Evolutionary conservation across 2,888 invertebrate species (phyloP), one percentile per base, ranked within the genome.

Genomic region (Crossocerus cetratus): DNA sequence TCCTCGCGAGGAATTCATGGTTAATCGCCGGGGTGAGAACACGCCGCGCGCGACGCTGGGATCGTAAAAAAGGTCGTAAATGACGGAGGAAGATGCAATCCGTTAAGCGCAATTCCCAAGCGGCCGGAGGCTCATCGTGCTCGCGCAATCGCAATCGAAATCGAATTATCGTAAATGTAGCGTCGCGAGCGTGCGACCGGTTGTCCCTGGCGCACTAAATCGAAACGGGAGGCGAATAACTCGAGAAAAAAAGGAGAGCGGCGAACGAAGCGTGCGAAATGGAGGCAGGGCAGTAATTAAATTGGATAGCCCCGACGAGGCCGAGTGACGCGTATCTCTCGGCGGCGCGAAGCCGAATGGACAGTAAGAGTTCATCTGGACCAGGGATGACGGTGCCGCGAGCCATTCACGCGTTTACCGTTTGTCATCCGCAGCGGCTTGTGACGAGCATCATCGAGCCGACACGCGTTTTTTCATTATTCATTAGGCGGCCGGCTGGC

Each of bases 381-480:
- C 69, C 59, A 43, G 16, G 45, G 18, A 49, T n/a, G 45, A 53
- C 11, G n/a, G n/a, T n/a, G n/a, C n/a, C n/a, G n/a, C 23, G 60
- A 67, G 62, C 67, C 68, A 72, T 68, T 71, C 71, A 55, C 68
- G 68, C 59, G 58, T 72, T 68, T 72, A 59, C 71, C 64, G 64
- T 69, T 76, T 44, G 21, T 61, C 69, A 49, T 58, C 74, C 54
- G n/a, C n/a, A 20, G 20, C 58, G 62, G 23, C 61, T 21, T 20
- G 44, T 65, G 69, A 72, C 61, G 61, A 74, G 42, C 23, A 58
- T 56, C 53, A 57, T 61, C 59, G n/a, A n/a, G n/a, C 3, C 22
- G 32, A 3, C 32, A 32, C 32, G 58, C 49, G 68, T 68, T 59
- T 44, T 61, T 55, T 72, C 58, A 49, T 65, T 57, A 53, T 67